These are phyloP conservation scores for Parapristionchus giblindavisi DNA, from an alignment of 2,888 invertebrate genomes.

Conservation along the genomic window DNA sequence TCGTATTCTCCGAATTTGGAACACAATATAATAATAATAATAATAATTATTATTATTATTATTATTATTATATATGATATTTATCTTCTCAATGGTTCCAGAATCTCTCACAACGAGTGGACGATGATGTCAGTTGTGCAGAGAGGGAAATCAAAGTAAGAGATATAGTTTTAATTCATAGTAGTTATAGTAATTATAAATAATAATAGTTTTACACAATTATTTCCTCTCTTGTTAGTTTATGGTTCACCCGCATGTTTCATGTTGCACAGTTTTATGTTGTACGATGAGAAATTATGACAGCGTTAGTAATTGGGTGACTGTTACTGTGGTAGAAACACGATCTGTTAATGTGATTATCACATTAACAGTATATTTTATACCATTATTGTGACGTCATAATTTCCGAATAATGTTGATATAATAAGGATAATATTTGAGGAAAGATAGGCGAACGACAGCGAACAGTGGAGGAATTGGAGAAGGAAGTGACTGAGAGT, in stretches of 20 bases:
- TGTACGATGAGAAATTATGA: no score
- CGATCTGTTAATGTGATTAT: neutral
- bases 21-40: no score
- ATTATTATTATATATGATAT: neutral
- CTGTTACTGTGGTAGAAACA: neutral
- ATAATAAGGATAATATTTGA: no score
- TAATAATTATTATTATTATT: no score
- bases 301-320: no score
- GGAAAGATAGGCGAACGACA: slow-evolving; percentile 45
- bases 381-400: no score
- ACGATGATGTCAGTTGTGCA: slow-evolving; percentile 46
- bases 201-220: neutral
- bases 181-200: neutral
- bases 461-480: slow-evolving; percentile 42
- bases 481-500: slow-evolving; percentile 39
- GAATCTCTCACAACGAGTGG: slow-evolving; percentile 43
- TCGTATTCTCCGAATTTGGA: no score
- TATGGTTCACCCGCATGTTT: no score
- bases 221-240: neutral
- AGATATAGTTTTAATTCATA: slow-evolving; percentile 54
- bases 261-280: no score
- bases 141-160: slow-evolving; percentile 47
- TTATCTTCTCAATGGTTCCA: no score
- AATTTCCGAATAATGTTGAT: no score
- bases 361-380: neutral